Conservation (phyloP, 1,140 invertebrate species). For the Drosophila nasuta region DNA sequence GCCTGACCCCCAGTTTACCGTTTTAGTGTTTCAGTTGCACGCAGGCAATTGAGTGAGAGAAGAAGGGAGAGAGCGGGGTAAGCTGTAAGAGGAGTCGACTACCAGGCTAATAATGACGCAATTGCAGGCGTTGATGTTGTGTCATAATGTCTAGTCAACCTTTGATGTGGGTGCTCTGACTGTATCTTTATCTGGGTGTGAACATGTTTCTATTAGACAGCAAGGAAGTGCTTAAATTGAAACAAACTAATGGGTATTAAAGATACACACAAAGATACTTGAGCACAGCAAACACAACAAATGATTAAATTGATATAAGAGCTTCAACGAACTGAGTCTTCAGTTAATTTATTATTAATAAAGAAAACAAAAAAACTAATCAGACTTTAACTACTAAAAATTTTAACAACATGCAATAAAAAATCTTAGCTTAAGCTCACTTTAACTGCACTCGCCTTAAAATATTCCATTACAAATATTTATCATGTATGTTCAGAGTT, state of each 20-base stretch:
- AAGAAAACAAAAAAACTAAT: neutral
- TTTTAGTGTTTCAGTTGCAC: conserved; percentile 28
- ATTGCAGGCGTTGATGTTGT: conserved; percentile 63
- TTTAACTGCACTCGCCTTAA: neutral
- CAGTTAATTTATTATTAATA: neutral
- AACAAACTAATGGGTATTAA: neutral
- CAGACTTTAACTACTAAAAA: neutral
- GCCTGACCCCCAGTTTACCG: conserved; percentile 48
- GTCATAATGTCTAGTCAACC: conserved; percentile 58
- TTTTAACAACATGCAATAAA: neutral
- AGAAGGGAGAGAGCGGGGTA: neutral
- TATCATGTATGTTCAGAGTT: neutral
- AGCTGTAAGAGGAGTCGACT: neutral
- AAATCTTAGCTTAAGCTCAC: neutral
- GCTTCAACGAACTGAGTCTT: neutral
- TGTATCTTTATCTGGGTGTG: conserved; percentile 9
- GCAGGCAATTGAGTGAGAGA: neutral
- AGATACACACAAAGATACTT: neutral
- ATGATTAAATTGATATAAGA: neutral
- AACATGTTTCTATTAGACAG: neutral
- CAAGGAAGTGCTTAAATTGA: conserved; percentile 9
- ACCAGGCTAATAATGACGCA: conserved; percentile 44
- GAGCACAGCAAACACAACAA: neutral
- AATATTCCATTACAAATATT: neutral
- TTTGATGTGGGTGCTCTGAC: conserved; percentile 65